Percentiles rank a stretch among this genome's conserved stretches.
Evolutionary conservation across 2,888 invertebrate genomes (phyloP).

Genomic region (Rambutsinella grinnellia): DNA sequence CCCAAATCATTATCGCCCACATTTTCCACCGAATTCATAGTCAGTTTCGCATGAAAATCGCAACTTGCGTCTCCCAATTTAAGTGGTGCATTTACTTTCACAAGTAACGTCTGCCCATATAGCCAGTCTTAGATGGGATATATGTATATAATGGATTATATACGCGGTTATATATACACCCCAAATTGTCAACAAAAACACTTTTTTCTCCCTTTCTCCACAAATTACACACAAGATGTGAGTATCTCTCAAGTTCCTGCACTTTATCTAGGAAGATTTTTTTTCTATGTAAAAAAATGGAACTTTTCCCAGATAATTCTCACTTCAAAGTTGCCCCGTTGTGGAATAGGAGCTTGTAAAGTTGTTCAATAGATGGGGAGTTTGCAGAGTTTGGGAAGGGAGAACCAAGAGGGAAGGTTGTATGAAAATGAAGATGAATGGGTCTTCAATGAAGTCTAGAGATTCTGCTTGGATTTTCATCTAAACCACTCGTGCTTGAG

Average conservation of each 20-base stretch:
- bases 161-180: slow-evolving; percentile 35
- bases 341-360: background rate
- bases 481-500: no score
- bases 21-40: slow-evolving; percentile 28
- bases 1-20: slow-evolving; percentile 41
- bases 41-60: slow-evolving; percentile 38
- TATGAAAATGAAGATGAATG: no score
- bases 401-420: no score
- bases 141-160: slow-evolving; percentile 20
- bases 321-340: slow-evolving; percentile 17
- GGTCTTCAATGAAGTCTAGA: no score
- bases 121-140: slow-evolving; percentile 29
- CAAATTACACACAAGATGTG: background rate
- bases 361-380: slow-evolving; percentile 7
- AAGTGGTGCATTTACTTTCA: slow-evolving; percentile 55
- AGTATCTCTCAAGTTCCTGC: background rate
- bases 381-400: no score
- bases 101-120: slow-evolving; percentile 53
- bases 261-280: slow-evolving; percentile 1
- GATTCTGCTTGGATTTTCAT: no score
- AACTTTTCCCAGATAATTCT: slow-evolving; percentile 40
- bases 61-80: slow-evolving; percentile 51
- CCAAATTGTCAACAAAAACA: slow-evolving; percentile 51
- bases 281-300: slow-evolving; percentile 1
- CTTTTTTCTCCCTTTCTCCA: slow-evolving; percentile 33